These are phyloP conservation scores for Phytoseiulus persimilis DNA, from an alignment of 2,888 invertebrate species.

Conservation along the genomic window DNA sequence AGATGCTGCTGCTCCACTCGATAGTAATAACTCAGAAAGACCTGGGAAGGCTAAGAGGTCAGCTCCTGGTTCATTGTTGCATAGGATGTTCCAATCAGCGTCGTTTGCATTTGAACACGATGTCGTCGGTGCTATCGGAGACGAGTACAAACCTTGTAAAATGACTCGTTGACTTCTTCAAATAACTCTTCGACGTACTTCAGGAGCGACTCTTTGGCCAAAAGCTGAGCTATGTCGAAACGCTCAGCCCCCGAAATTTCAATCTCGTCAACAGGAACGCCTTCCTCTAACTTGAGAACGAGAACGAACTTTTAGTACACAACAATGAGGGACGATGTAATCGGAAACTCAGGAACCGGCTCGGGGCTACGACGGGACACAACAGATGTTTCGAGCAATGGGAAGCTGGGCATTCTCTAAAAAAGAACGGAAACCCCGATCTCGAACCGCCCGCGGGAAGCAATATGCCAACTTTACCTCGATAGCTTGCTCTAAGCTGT, in stretches of 20 bases:
- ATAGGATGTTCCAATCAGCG: too few species aligned
- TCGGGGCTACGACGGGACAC: too few species aligned
- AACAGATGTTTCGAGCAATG: too few species aligned
- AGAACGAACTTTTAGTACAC: too few species aligned
- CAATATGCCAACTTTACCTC: conserved; percentile 18
- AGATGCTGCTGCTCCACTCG: conserved; percentile 29
- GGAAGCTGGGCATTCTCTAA: too few species aligned
- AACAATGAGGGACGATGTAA: too few species aligned
- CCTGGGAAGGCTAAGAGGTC: not conserved
- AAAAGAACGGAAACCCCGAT: too few species aligned
- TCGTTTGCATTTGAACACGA: not conserved
- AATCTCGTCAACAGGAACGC: not conserved
- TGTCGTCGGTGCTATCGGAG: too few species aligned
- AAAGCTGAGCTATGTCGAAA: conserved; percentile 12
- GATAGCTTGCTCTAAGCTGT: conserved; percentile 18
- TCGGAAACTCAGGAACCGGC: too few species aligned
- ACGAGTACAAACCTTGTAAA: too few species aligned
- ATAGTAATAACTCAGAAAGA: conserved; percentile 27
- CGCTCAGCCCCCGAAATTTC: conserved; percentile 15
- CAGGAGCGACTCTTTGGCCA: conserved; percentile 31
- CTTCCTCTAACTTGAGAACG: not conserved
- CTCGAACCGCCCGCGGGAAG: too few species aligned
- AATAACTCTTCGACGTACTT: conserved; percentile 18
- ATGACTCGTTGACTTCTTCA: conserved; percentile 9
- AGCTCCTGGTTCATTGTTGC: not conserved